Evolutionary conservation across 2,797 vertebrate species (phyloP), one percentile per base, ranked within the genome.

Genomic region (Acanthurus tractus): DNA sequence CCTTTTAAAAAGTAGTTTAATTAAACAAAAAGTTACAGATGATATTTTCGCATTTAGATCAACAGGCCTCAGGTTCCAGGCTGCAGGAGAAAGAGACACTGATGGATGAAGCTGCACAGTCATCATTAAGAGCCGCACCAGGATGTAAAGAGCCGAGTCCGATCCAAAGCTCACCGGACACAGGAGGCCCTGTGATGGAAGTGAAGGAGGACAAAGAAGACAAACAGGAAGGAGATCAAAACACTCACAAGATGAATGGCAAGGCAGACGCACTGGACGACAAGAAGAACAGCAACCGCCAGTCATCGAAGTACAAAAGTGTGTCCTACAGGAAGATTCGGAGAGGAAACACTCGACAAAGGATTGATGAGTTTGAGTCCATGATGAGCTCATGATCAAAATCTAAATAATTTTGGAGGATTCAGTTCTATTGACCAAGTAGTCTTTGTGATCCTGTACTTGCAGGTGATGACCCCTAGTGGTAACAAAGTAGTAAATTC

Each of bases 281-380:
- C 70, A 93, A 92, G 1, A 95, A 96, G 57, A 91, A 94, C 63
- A 89, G 86, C 76, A 86, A 88, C 70, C 86, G 88, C 63, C 92
- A 91, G 55, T 84, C 93, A 0, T 94, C 95, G 18, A 94, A 95
- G 76, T 99, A 97, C 87, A 97, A 97, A 74, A 98, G 96, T 0
- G 96, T 98, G 80, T 98, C 97, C 53, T 99, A 97, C 86, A 91
- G 96, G 48, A 97, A 95, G 92, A 99, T 99, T 78, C 95, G 95
- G 2, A 97, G 90, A 94, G 97, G 97, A 88, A 98, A 97, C 92
- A 98, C 98, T 57, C 96, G 96, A 23, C 97, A 98, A 84, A 96
- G 97, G 77, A 97, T 98, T 0, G 97, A 98, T 40, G 97, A 97
- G 87, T 99, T 98, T n/a, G 97, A 99, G 79, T 96, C 96, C 67